Base-by-base conservation (phyloP, 2,888 invertebrate genomes). In the Drosophila percnosoma region DNA sequence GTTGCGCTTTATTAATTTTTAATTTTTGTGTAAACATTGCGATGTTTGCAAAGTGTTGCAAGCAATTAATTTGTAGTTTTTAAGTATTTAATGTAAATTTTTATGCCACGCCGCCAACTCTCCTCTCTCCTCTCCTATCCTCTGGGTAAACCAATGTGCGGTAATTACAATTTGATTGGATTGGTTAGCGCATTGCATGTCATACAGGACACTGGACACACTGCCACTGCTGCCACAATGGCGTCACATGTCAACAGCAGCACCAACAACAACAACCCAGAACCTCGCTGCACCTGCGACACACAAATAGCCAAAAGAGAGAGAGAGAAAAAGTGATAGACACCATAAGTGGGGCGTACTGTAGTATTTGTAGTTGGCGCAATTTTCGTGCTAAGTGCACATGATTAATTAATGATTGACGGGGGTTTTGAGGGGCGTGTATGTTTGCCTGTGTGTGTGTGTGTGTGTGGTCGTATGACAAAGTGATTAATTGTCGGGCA, bases 381-480 rank as follows among this genome's bases (percentile, higher is more conserved):
- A 87, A 83, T 84, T 83, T 83, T 87, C 84, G 82, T 78, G 82
- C 87, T 87, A 83, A 83, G 79, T 83, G 83, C 83, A 87, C 79
- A 82, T 84, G 87, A 87, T 87, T 87, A 83, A 83, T 83, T 87
- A 87, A 83, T 83, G 83, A 83, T 83, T 87, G 87, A 71, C 64
- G 62, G 66, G 53, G 34, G 33, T 33, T 38, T 52, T 55, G 55
- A n/a, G 42, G n/a, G 45, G 45, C 45, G 36, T n/a, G 11, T 33
- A 4, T 15, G 15, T 7, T 27, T 49, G 38, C 15, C 13, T n/a
- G 2, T 24, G 11, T 52, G 21, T 34, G 24, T 34, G 34, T 24
- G 24, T 36, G 53, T 27, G 54, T 48, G 34, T 38, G 72, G 63
- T 49, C 72, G 78, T 78, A 83, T 78, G 78, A 80, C 83, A 82